Evolutionary conservation across 2,888 invertebrate genomes (phyloP), one percentile per base, ranked within the genome.

Genomic region (Drosophila testacea): DNA sequence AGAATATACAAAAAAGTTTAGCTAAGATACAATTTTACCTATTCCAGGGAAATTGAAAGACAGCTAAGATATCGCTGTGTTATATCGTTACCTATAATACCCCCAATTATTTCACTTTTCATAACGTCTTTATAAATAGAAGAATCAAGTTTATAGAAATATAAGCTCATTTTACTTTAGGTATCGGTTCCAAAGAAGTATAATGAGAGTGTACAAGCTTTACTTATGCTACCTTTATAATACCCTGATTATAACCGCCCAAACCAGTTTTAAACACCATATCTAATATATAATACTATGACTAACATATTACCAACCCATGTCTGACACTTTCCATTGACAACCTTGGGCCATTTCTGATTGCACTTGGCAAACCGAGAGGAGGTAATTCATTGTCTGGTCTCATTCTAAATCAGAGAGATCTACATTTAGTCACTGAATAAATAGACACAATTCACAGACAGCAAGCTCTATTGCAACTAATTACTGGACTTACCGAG

Each of bases 341-440:
- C 34, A 52, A 63, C 65, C 77, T 76, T 76, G 75, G 28, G 47
- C 46, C 55, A 69, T 9, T 60, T 56, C 7, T 38, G 34, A 39
- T 55, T 59, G 46, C 51, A 55, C 57, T 54, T 46, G 70, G 4
- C 46, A 41, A 62, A 39, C 16, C 47, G 39, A 42, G 46, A 50
- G 46, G 46, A 32, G 42, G 34, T 10, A 1, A 32, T 61, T 60
- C 59, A 68, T 62, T 73, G 73, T 38, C 67, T 47, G 32, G 38
- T n/a, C 34, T 22, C 28, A n/a, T 52, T 65, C 27, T 34, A 51
- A 46, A 70, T 69, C 59, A 41, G 30, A 41, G 36, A 63, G 69
- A 61, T 69, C 61, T 42, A 42, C 64, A 71, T 71, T 61, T 56
- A 75, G 72, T 64, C 61, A 38, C 51, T 55, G 57, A 11, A 39